Percentiles rank a stretch among this genome's conserved stretches.
Evolutionary conservation across 2,113 vertebrate species (phyloP).

Genomic region (Mirza zaza): DNA sequence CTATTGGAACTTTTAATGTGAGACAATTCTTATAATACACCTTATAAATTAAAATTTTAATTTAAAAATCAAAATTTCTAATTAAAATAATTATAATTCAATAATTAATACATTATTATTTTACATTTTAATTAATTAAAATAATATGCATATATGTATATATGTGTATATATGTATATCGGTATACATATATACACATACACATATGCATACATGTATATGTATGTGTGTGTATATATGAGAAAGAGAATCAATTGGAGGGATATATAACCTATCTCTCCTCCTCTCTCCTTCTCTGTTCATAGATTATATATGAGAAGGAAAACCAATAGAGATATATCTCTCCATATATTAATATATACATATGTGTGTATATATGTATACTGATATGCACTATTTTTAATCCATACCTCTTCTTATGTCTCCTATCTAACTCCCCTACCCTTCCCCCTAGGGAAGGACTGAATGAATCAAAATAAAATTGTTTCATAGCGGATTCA

Average conservation of each 20-base stretch:
- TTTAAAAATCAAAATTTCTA: no score
- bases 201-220: no score
- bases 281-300: background rate
- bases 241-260: no score
- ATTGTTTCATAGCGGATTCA: background rate
- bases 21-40: background rate
- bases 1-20: background rate
- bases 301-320: background rate
- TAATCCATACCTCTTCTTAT: background rate
- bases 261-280: background rate
- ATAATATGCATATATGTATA: no score
- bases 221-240: no score
- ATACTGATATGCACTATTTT: background rate
- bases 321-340: background rate
- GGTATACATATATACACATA: no score
- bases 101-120: no score
- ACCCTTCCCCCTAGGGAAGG: rapidly evolving
- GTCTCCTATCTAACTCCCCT: background rate
- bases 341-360: background rate
- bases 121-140: no score
- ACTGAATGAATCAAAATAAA: slow-evolving; percentile 20
- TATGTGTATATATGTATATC: no score
- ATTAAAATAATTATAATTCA: no score
- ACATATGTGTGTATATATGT: background rate
- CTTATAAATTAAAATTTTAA: background rate